Evolutionary conservation across 2,797 vertebrate species (phyloP).

Genomic region (Alca torda): DNA sequence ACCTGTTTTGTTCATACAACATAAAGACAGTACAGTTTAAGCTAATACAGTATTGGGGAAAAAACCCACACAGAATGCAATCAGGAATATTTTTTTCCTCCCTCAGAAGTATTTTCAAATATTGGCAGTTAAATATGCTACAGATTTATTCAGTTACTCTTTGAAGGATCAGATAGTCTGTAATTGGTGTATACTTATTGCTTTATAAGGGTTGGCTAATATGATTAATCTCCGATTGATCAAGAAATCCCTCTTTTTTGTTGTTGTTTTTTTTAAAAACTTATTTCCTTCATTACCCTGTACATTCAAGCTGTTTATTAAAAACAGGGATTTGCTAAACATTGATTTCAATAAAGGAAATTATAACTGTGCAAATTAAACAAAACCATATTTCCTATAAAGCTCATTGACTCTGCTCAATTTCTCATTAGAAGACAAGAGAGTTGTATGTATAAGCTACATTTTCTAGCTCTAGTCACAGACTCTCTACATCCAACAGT

Average conservation of each 20-base stretch:
- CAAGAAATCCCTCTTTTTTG: conserved; percentile 29
- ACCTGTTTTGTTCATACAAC: conserved; percentile 29
- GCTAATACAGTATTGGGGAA: conserved; percentile 6
- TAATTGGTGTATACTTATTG: conserved; percentile 4
- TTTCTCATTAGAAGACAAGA: conserved; percentile 46
- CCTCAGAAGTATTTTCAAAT: conserved; percentile 38
- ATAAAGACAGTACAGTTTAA: conserved; percentile 48
- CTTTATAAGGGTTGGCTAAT: conserved; percentile 42
- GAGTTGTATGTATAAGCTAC: conserved; percentile 30
- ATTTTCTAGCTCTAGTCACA: conserved; percentile 31
- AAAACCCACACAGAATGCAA: conserved; percentile 18
- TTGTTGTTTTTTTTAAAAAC: not conserved
- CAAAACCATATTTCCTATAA: conserved; percentile 31
- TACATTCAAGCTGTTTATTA: conserved; percentile 35
- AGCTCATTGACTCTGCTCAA: conserved; percentile 35
- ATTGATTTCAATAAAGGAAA: conserved; percentile 39
- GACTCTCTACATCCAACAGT: not conserved
- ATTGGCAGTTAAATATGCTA: not conserved
- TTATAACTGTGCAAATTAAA: conserved; percentile 56
- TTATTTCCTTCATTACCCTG: conserved; percentile 36
- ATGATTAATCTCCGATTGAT: conserved; percentile 44
- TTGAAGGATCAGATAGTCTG: not conserved
- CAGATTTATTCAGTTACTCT: conserved; percentile 31
- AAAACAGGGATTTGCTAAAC: conserved; percentile 33
- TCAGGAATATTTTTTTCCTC: not conserved